Conservation (phyloP, 1,140 invertebrate species). For the Pollicipes pollicipes region DNA sequence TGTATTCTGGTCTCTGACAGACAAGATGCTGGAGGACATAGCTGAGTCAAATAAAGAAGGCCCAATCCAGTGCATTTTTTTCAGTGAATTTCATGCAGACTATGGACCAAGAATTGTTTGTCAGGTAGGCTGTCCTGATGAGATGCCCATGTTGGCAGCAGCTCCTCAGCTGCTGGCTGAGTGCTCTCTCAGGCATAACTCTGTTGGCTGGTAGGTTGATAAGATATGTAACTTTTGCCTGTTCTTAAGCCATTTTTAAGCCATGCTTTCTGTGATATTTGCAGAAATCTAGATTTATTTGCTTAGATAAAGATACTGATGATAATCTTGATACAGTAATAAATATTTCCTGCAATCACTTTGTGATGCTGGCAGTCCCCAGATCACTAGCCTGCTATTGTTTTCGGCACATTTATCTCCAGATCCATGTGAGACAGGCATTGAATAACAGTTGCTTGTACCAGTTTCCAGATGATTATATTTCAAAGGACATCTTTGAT, state of each 20-base stretch:
- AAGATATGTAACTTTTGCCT: not conserved
- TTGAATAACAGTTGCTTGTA: too few species aligned
- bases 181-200: not conserved
- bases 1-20: too few species aligned
- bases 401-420: too few species aligned
- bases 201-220: not conserved
- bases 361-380: too few species aligned
- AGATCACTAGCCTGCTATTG: too few species aligned
- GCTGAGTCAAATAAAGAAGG: constrained; percentile 17
- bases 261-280: too few species aligned
- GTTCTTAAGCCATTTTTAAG: too few species aligned
- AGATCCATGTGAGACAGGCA: too few species aligned
- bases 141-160: not conserved
- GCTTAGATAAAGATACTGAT: too few species aligned
- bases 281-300: too few species aligned
- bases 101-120: constrained; percentile 19
- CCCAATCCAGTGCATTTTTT: constrained; percentile 18
- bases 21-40: not conserved
- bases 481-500: constrained; percentile 84
- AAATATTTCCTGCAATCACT: too few species aligned
- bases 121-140: constrained; percentile 8
- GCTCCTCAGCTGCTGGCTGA: not conserved
- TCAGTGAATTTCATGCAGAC: constrained; percentile 20
- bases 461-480: constrained; percentile 44
- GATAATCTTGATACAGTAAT: too few species aligned